Conservation (phyloP, 2,113 vertebrate species). For the Mastomys coucha region DNA sequence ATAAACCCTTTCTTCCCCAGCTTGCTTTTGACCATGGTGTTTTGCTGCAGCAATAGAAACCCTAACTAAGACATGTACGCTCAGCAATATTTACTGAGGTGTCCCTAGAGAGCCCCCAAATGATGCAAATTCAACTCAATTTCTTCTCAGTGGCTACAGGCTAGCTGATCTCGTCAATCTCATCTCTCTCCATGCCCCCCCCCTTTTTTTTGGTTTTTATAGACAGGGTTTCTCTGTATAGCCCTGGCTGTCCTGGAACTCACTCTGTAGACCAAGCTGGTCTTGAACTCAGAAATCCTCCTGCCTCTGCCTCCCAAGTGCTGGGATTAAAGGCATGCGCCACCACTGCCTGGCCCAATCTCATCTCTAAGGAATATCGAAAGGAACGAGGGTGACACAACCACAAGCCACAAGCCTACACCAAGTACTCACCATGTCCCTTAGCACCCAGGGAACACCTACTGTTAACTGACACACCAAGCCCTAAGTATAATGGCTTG, state of each 20-base stretch:
- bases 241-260: no score
- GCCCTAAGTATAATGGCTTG: accelerated
- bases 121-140: background rate
- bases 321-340: no score
- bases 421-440: accelerated
- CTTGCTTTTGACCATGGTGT: background rate
- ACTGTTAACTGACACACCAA: background rate
- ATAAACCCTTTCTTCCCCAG: background rate
- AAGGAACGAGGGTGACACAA: background rate
- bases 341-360: no score
- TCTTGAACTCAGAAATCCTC: no score
- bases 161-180: no score
- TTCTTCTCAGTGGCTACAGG: background rate
- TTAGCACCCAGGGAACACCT: background rate
- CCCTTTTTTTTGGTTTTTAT: no score
- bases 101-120: background rate
- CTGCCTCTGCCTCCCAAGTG: no score
- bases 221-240: no score
- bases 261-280: no score
- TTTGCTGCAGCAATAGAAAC: background rate
- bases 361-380: background rate
- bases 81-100: background rate
- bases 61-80: background rate
- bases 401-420: no score
- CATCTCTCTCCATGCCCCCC: no score